These are phyloP conservation scores for Hylyphantes graminicola DNA, from an alignment of 1,140 invertebrate genomes.

Conservation along the genomic window DNA sequence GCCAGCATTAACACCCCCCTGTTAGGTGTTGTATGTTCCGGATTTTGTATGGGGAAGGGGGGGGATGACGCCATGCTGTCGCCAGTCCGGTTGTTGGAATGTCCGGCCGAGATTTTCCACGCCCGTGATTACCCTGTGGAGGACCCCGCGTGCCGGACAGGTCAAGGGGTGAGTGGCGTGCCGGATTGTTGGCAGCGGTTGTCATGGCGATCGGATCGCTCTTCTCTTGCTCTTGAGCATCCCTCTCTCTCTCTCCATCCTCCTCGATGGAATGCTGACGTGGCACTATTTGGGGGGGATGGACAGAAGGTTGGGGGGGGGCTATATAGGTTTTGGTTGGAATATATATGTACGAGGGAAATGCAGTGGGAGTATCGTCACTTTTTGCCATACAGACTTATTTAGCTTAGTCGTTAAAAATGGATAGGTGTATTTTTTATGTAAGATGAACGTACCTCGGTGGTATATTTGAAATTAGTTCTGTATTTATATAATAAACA, in stretches of 20 bases:
- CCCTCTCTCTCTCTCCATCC: neutral
- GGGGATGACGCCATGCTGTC: conserved; percentile 45
- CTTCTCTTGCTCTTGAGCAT: conserved; percentile 38
- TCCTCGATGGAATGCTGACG: neutral
- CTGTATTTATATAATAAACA: too few relatives aligned
- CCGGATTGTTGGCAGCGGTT: conserved; percentile 57
- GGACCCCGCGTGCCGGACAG: conserved; percentile 55
- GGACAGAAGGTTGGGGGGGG: neutral
- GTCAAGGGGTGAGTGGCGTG: conserved; percentile 55
- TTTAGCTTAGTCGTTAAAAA: too few relatives aligned
- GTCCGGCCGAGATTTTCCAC: conserved; percentile 48
- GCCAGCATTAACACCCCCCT: conserved; percentile 45
- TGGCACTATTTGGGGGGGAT: neutral
- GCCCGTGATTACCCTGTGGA: conserved; percentile 55
- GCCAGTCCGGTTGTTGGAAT: conserved; percentile 44
- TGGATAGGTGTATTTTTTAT: too few relatives aligned
- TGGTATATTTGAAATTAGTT: too few relatives aligned
- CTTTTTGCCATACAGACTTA: too few relatives aligned
- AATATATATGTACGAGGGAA: too few relatives aligned
- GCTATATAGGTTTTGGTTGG: too few relatives aligned
- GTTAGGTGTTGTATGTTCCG: conserved; percentile 18
- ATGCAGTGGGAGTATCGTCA: too few relatives aligned
- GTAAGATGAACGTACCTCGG: too few relatives aligned
- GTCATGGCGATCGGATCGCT: conserved; percentile 51
- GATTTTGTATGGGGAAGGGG: conserved; percentile 28